Base-by-base conservation (phyloP, 2,113 vertebrate species). In the Aegotheles bennettii region DNA sequence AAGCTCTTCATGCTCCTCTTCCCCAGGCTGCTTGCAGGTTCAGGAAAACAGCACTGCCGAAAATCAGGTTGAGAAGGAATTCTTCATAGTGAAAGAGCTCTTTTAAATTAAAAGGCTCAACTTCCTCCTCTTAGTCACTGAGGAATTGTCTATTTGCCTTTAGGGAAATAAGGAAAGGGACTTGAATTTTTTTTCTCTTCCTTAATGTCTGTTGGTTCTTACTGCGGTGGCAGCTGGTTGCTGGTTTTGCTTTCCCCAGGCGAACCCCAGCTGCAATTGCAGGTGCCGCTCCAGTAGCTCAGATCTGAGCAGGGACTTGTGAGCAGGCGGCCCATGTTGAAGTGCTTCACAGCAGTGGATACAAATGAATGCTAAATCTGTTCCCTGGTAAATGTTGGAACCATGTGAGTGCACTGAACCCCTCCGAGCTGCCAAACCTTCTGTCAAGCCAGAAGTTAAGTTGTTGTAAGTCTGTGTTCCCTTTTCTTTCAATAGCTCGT, bases 221-320 rank as follows among this genome's bases (percentile, higher is more conserved):
- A 12, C 59, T 77, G 79, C 51, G 56, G 76, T 42, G n/a, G 79
- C 93, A 95, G 93, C 94, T 93, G 88, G 75, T 47, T 90, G 87
- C 81, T 83, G 87, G 57, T 11, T 85, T 83, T 87, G 45, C 84
- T 87, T 83, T 90, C 90, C 40, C 82, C 63, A 92, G 87, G 82
- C 80, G 92, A 93, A 63, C 77, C 91, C 91, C 87, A 96, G 96
- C 95, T 97, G 95, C 60, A 90, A 74, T 84, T 92, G 96, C 95
- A 96, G 90, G 94, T 95, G 88, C 90, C 0, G 79, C 92, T 96
- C 85, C 82, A 70, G 47, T 78, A 94, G 83, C 82, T 93, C 90
- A 43, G 45, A 92, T 90, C 71, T 3, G 8, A 81, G 79, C 43
- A n/a, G 85, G 83, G 78, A 51, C 59, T 84, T 80, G 83, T 20